phyloP scores from a whole-genome alignment of 92 coral and sea anemone species.

The Phenganax marumi region DNA sequence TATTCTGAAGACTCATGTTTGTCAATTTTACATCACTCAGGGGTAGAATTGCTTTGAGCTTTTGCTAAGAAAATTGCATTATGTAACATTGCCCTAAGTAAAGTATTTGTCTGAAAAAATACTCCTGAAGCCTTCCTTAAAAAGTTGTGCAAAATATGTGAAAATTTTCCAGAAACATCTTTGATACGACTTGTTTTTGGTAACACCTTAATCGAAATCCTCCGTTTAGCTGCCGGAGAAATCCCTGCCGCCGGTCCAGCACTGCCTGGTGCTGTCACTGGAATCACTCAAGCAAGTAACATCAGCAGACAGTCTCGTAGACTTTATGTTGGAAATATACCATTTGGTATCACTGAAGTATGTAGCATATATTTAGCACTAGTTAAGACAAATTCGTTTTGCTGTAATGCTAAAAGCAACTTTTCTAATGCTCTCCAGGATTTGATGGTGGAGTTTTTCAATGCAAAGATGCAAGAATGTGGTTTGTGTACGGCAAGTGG shows the following conservation, averaged over 20 bases:
- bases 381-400: background rate
- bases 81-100: too few relatives aligned
- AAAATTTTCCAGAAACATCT: too few relatives aligned
- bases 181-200: too few relatives aligned
- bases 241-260: conserved; percentile 65
- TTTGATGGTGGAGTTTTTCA: conserved; percentile 94
- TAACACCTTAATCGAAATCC: background rate
- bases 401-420: background rate
- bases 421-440: conserved; percentile 55
- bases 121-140: too few relatives aligned
- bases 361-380: background rate
- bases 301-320: conserved; percentile 97
- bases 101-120: too few relatives aligned
- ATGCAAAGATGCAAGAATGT: conserved; percentile 99
- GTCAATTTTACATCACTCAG: too few relatives aligned
- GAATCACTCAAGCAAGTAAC: conserved; percentile 93
- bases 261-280: conserved; percentile 73
- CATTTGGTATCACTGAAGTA: conserved; percentile 96
- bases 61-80: too few relatives aligned
- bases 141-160: too few relatives aligned
- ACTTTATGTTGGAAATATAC: conserved; percentile 93
- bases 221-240: conserved; percentile 78
- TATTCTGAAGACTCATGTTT: too few relatives aligned
- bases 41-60: too few relatives aligned
- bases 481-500: conserved; percentile 95